These are phyloP conservation scores for Notodonta ziczac DNA, from an alignment of 2,888 invertebrate genomes.

Conservation along the genomic window DNA sequence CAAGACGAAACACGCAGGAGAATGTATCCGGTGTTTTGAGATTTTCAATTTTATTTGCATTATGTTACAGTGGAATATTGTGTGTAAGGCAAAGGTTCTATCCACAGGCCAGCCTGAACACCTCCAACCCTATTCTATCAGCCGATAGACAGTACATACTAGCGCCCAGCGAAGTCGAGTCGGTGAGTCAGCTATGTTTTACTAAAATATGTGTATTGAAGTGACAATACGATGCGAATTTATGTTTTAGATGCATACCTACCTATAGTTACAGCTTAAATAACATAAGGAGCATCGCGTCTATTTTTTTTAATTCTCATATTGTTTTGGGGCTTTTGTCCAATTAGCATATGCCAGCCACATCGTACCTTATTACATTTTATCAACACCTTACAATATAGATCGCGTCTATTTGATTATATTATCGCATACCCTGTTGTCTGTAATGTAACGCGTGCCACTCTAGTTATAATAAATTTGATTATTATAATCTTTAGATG, in stretches of 20 bases:
- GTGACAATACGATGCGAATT: background rate
- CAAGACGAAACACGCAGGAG: no score
- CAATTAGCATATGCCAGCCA: no score
- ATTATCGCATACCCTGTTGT: background rate
- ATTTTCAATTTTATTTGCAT: no score
- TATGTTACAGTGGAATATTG: no score
- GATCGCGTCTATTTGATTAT: background rate
- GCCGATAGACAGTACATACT: constrained; percentile 70
- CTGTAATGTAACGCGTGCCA: constrained; percentile 1
- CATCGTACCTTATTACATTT: no score
- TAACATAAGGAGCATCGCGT: background rate
- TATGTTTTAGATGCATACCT: background rate
- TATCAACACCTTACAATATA: no score
- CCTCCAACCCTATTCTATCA: constrained; percentile 72
- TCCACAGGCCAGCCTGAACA: constrained; percentile 68
- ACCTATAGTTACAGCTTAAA: background rate
- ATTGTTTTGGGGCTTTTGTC: no score
- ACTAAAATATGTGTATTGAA: background rate
- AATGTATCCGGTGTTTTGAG: no score
- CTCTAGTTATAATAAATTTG: constrained; percentile 14
- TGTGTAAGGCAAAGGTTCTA: background rate
- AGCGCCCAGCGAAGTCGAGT: constrained; percentile 72
- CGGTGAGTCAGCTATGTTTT: constrained; percentile 51
- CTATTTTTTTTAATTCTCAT: no score
- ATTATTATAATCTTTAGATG: constrained; percentile 25